phyloP scores from a whole-genome alignment of 2,888 invertebrate species.

The Drosophila algonquin region DNA sequence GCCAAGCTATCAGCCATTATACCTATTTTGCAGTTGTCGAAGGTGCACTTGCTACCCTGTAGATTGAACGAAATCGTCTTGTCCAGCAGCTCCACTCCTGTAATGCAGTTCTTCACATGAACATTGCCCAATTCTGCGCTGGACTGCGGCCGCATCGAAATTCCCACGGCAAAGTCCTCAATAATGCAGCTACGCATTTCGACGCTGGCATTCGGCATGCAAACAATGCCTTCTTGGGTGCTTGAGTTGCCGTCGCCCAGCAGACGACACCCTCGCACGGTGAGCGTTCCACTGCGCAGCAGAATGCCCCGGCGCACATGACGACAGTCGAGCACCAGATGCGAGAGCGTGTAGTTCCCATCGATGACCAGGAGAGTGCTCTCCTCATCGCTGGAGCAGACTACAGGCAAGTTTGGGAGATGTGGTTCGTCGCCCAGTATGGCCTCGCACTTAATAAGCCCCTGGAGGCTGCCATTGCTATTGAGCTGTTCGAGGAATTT shows the following conservation, averaged over 20 bases:
- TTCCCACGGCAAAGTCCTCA: conserved; percentile 85
- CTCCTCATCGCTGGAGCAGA: conserved; percentile 84
- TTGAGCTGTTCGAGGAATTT: conserved; percentile 85
- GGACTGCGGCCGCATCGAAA: conserved; percentile 82
- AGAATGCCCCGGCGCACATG: conserved; percentile 85
- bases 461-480: conserved; percentile 83
- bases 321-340: conserved; percentile 85
- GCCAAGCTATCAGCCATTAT: conserved; percentile 84
- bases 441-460: conserved; percentile 37
- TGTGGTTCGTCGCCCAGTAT: conserved; percentile 11
- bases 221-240: conserved; percentile 86
- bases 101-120: conserved; percentile 54
- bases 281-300: conserved; percentile 84
- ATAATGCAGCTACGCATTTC: conserved; percentile 85
- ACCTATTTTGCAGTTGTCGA: conserved; percentile 84
- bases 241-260: conserved; percentile 85
- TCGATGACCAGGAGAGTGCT: conserved; percentile 85
- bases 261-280: conserved; percentile 85
- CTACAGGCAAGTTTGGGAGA: conserved; percentile 69
- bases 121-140: conserved; percentile 42
- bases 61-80: conserved; percentile 83
- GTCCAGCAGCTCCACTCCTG: conserved; percentile 65
- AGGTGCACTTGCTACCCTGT: conserved; percentile 83
- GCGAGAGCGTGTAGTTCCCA: conserved; percentile 85
- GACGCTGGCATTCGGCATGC: conserved; percentile 82